A percentile compares a stretch with the other conserved stretches of the same genome.
These are phyloP conservation scores for Peromyscus eremicus DNA, from an alignment of 2,797 vertebrate genomes.

Conservation along the genomic window DNA sequence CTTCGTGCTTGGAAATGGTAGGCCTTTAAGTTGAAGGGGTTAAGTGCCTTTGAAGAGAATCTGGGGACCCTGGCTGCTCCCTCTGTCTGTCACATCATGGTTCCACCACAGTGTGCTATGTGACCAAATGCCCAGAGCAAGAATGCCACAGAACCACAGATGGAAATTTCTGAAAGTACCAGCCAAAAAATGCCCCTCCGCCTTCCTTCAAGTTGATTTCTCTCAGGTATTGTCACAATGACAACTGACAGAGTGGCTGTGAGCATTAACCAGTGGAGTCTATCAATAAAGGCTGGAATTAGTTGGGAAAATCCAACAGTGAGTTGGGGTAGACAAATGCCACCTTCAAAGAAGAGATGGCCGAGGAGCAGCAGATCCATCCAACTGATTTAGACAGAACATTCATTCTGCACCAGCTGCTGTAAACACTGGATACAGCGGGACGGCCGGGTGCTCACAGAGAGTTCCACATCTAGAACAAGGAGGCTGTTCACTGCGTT, in stretches of 20 bases:
- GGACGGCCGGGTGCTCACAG: background rate
- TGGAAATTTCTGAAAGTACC: background rate
- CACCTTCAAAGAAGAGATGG: background rate
- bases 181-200: background rate
- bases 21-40: background rate
- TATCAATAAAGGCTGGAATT: background rate
- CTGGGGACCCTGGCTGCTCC: background rate
- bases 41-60: background rate
- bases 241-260: background rate
- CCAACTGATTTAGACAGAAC: background rate
- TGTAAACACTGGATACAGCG: background rate
- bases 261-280: background rate
- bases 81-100: rapidly evolving
- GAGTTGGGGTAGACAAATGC: background rate
- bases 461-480: background rate
- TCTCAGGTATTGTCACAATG: background rate
- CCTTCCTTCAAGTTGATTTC: background rate
- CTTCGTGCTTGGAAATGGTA: background rate
- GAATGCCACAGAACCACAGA: background rate
- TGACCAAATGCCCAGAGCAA: background rate
- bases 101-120: background rate
- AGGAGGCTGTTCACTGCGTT: background rate
- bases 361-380: background rate
- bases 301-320: background rate
- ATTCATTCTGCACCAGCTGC: background rate